phyloP scores from a whole-genome alignment of 2,797 vertebrate species.

The Anguilla obscura region DNA sequence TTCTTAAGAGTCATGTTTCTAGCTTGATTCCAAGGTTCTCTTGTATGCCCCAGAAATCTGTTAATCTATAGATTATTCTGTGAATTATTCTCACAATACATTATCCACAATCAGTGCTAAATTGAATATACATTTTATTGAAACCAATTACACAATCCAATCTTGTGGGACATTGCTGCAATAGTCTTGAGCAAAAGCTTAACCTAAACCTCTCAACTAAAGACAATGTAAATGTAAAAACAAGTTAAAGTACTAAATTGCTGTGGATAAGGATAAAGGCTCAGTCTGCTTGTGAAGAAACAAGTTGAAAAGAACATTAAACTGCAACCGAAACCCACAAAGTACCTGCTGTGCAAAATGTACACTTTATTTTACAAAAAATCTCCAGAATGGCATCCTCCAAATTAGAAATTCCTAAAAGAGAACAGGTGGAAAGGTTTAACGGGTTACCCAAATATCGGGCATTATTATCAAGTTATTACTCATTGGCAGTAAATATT shows the following conservation, averaged over 20 bases:
- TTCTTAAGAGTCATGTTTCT: neutral
- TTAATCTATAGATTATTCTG: neutral
- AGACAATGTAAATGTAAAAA: neutral
- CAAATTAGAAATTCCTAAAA: slow-evolving; percentile 67
- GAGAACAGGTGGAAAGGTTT: neutral
- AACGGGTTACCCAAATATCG: neutral
- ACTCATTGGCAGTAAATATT: neutral
- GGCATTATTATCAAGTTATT: neutral
- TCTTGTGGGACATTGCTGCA: neutral
- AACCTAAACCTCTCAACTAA: neutral
- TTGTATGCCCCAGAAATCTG: neutral
- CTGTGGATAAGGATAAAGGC: neutral
- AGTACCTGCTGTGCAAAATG: slow-evolving; percentile 4
- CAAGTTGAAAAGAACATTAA: neutral
- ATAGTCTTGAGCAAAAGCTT: neutral
- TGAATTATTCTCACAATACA: neutral
- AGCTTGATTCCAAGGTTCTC: neutral
- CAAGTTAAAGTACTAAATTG: neutral
- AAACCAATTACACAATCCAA: neutral
- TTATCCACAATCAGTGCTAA: neutral
- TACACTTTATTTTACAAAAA: slow-evolving; percentile 70
- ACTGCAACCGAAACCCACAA: neutral
- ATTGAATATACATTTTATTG: neutral
- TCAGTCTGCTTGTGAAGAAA: neutral
- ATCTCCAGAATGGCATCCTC: slow-evolving; percentile 38